Conservation (phyloP, 2,113 vertebrate species). For the Progne subis region DNA sequence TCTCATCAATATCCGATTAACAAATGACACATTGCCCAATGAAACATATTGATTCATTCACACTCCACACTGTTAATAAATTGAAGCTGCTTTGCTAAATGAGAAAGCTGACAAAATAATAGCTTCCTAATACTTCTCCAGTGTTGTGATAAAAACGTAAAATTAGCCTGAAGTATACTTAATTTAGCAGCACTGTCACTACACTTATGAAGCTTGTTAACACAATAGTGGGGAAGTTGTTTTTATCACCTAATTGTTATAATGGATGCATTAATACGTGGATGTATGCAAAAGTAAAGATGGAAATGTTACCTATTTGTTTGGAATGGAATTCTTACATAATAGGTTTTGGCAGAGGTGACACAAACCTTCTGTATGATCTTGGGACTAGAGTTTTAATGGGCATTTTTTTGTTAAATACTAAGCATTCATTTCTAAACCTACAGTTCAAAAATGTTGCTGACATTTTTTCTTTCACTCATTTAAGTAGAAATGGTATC, state of each 20-base stretch:
- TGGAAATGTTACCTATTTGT: not conserved
- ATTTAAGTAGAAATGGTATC: not conserved
- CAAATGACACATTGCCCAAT: conserved; percentile 99
- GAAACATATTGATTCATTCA: conserved; percentile 95
- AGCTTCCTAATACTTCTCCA: conserved; percentile 75
- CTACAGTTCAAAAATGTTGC: not conserved
- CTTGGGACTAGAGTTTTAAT: not conserved
- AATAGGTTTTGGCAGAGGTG: not conserved
- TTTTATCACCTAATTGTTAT: conserved; percentile 5
- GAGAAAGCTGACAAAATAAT: conserved; percentile 87
- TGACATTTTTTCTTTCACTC: not conserved
- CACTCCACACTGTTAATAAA: conserved; percentile 93
- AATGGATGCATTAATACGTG: not conserved
- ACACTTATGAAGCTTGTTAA: conserved; percentile 54
- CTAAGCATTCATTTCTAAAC: not conserved
- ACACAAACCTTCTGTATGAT: not conserved
- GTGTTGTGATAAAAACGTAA: conserved; percentile 79
- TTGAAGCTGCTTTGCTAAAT: conserved; percentile 90
- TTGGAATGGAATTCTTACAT: not conserved
- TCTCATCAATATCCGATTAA: conserved; percentile 99
- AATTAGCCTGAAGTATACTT: conserved; percentile 77
- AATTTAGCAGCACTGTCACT: conserved; percentile 73
- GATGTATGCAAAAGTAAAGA: not conserved
- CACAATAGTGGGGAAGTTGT: not conserved
- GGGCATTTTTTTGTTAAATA: not conserved